Conservation (phyloP, 2,797 vertebrate species). For the Amblyopsis hoosieri region DNA sequence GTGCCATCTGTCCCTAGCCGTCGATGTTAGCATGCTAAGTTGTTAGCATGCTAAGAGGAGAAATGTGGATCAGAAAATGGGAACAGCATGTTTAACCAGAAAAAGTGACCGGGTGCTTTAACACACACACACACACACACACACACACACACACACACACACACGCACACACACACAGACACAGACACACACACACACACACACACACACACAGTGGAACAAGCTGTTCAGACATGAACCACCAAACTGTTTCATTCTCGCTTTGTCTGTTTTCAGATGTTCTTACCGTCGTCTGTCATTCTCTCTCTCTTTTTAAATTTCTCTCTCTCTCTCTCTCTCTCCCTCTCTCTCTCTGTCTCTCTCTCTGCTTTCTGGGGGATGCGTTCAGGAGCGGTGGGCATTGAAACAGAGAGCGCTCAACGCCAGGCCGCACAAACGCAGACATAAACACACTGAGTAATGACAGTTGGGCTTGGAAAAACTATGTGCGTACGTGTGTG, state of each 20-base stretch:
- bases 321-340: conserved; percentile 11
- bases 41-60: conserved; percentile 57
- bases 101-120: conserved; percentile 63
- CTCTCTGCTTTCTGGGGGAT: conserved; percentile 20
- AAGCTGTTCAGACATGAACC: conserved; percentile 63
- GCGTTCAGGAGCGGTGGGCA: conserved; percentile 40
- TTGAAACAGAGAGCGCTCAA: conserved; percentile 67
- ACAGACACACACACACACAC: conserved; percentile 22
- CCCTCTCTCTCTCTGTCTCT: background rate
- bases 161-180: conserved; percentile 30
- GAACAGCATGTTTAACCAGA: conserved; percentile 74
- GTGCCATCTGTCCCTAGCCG: conserved; percentile 70
- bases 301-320: background rate
- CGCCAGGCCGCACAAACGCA: conserved; percentile 80
- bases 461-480: conserved; percentile 77
- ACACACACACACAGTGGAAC: conserved; percentile 37
- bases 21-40: conserved; percentile 15
- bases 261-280: conserved; percentile 39
- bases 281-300: conserved; percentile 26
- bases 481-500: conserved; percentile 41
- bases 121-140: conserved; percentile 16
- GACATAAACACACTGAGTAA: conserved; percentile 83
- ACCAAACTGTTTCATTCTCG: conserved; percentile 39
- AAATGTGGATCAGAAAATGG: conserved; percentile 58
- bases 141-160: conserved; percentile 33